phyloP scores from a whole-genome alignment of 1,140 invertebrate species.

The Euura lappo region DNA sequence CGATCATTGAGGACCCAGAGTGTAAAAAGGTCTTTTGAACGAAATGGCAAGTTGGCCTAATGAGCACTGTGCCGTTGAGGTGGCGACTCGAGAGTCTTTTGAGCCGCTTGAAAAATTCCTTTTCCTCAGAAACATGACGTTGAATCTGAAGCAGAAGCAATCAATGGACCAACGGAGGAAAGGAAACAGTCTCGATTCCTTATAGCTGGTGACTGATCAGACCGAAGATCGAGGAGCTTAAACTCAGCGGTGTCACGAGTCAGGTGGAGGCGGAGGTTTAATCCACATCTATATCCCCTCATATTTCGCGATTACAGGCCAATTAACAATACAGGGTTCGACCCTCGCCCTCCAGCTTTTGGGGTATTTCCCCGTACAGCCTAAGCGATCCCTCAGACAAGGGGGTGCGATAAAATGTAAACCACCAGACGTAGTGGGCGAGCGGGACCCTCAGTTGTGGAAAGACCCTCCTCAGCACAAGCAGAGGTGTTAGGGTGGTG shows the following conservation, averaged over 20 bases:
- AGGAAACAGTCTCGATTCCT: neutral
- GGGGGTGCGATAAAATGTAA: constrained; percentile 39
- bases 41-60: neutral
- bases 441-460: constrained; percentile 35
- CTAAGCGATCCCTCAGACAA: constrained; percentile 29
- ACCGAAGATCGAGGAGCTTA: neutral
- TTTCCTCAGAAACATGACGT: neutral
- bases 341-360: constrained; percentile 27
- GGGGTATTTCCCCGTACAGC: constrained; percentile 18
- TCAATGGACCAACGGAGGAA: neutral
- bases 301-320: constrained; percentile 20
- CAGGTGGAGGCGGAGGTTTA: neutral
- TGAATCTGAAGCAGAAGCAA: neutral
- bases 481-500: constrained; percentile 37
- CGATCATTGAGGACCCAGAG: neutral
- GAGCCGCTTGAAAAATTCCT: neutral
- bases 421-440: constrained; percentile 28
- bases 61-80: neutral
- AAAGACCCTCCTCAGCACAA: constrained; percentile 34
- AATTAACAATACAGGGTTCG: constrained; percentile 26
- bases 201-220: neutral
- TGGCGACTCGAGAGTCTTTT: neutral
- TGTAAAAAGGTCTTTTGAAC: neutral
- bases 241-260: neutral
- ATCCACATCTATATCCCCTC: neutral